Base-by-base conservation (phyloP, 2,888 invertebrate genomes). In the Ectropis crepuscularia region DNA sequence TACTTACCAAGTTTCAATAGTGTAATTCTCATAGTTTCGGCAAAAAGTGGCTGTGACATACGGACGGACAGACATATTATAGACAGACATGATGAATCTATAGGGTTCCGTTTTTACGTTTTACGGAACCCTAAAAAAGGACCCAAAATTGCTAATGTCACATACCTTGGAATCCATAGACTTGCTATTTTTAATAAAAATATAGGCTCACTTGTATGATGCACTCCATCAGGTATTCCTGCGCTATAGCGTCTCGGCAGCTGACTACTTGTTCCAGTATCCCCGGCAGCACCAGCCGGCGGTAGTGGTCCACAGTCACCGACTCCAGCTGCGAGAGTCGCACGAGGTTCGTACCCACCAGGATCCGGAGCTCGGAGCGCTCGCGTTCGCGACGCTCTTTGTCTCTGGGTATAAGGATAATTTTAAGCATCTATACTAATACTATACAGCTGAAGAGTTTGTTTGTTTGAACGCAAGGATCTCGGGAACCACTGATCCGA, bases 201-300 rank as follows among this genome's bases (percentile, higher is more conserved):
- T 55, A 38, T 45, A 6, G 2, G 10, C 5, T 53, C 39, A 58
- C 58, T 59, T 55, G 60, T 50, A 65, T 65, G 45, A 61, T 60
- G 8, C 53, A 66, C 57, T 57, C 99, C 99, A 99, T 99, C 28
- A 99, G 95, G 88, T 99, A 99, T 91, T 99, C 99, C 92, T 99
- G 99, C 0, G 99, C 99, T 67, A 99, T 99, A 0, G 99, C 97
- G 91, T 99, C 99, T 68, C 98, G 93, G 82, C 99, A 99, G 85
- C 98, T 99, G 57, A 99, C 99, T 16, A 98, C 98, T 92, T 99
- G 99, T 85, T 99, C 99, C 81, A 99, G 93, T 71, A 99, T 98
- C 6, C 98, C 99, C 0, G 99, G 99, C 76, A 99, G 93, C 65
- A 99, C 98, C 67, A 96, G 92, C 7, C 97, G 96, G 74, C 96